Conservation (phyloP, 2,797 vertebrate species). For the Eutrigla gurnardus region DNA sequence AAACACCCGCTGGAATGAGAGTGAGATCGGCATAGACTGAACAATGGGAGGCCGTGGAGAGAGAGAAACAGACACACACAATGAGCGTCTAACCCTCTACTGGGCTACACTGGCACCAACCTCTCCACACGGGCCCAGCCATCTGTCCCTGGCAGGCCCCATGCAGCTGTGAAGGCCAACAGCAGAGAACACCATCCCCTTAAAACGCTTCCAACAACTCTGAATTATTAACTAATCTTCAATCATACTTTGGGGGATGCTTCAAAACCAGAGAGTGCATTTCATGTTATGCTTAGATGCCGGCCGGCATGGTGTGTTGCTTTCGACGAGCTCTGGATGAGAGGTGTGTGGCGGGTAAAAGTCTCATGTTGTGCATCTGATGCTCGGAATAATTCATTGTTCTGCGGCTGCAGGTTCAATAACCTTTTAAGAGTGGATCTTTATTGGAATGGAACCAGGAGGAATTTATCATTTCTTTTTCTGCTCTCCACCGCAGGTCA, state of each 20-base stretch:
- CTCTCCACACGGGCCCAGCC: slow-evolving; percentile 66
- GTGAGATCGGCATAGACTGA: slow-evolving; percentile 8
- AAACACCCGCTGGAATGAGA: slow-evolving; percentile 7
- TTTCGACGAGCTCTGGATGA: slow-evolving; percentile 2
- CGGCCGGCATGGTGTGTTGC: not conserved
- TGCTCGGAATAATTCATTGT: slow-evolving; percentile 3
- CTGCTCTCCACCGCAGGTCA: slow-evolving; percentile 22
- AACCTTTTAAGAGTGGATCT: not conserved
- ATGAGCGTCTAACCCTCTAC: slow-evolving; percentile 49
- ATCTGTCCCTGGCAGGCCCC: slow-evolving; percentile 80
- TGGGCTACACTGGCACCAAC: slow-evolving; percentile 50
- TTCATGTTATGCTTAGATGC: slow-evolving; percentile 37
- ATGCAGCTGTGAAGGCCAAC: slow-evolving; percentile 78
- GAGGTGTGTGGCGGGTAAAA: not conserved
- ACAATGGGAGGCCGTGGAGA: not conserved
- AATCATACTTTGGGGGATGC: slow-evolving; percentile 48
- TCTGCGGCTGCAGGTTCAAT: not conserved
- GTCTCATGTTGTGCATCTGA: slow-evolving; percentile 3
- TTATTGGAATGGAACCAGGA: slow-evolving; percentile 35
- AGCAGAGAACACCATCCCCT: slow-evolving; percentile 58
- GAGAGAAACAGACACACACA: slow-evolving; percentile 18
- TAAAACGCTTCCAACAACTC: slow-evolving; percentile 62
- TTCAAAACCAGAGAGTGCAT: slow-evolving; percentile 44
- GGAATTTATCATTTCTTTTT: slow-evolving; percentile 10
- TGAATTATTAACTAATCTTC: slow-evolving; percentile 81